phyloP scores from a whole-genome alignment of 2,797 vertebrate genomes.

The Discoglossus pictus region DNA sequence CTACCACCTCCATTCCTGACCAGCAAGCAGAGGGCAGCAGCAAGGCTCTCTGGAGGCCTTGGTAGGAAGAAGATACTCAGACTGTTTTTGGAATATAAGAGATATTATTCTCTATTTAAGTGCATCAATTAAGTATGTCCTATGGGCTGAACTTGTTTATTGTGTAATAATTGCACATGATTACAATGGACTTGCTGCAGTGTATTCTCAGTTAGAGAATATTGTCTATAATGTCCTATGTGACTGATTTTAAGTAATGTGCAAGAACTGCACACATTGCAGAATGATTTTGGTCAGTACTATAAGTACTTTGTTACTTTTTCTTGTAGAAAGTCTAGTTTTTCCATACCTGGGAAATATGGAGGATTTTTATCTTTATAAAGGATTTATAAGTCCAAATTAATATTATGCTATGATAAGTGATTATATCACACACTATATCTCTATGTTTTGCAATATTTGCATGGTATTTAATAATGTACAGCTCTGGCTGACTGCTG shows the following conservation, averaged over 20 bases:
- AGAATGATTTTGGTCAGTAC: too few species aligned
- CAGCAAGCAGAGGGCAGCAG: not conserved
- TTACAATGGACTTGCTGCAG: not conserved
- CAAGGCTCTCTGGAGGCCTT: conserved; percentile 59
- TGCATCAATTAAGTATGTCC: not conserved
- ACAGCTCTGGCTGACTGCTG: not conserved
- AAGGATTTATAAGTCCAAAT: too few species aligned
- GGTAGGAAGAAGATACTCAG: conserved; percentile 31
- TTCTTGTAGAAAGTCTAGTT: too few species aligned
- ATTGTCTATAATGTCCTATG: too few species aligned
- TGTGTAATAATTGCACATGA: not conserved
- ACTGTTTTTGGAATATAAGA: not conserved
- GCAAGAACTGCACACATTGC: too few species aligned
- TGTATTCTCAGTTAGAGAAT: not conserved
- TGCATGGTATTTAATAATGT: not conserved
- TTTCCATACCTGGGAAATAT: too few species aligned
- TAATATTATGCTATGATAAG: not conserved
- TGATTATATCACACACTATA: not conserved
- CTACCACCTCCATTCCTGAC: conserved; percentile 26
- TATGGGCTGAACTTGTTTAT: too few species aligned
- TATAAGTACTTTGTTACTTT: too few species aligned
- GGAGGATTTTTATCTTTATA: too few species aligned
- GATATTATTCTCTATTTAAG: not conserved
- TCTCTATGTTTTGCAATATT: not conserved
- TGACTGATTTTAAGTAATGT: too few species aligned